Evolutionary conservation across 2,888 invertebrate genomes (phyloP).

Genomic region (Eretmocerus hayati): DNA sequence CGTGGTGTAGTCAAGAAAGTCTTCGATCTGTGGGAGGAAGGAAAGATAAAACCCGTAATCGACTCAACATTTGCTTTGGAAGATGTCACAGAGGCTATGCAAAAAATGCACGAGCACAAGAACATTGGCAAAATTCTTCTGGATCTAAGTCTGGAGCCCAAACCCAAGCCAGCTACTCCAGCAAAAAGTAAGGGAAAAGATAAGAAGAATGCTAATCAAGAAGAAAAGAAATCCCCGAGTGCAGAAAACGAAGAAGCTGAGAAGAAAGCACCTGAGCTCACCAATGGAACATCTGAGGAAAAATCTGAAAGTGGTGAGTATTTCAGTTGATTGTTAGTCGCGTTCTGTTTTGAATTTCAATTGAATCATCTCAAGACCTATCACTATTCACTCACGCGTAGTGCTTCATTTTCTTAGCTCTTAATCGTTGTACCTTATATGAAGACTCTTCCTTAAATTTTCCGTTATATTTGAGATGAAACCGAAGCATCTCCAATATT

Average conservation of each 20-base stretch:
- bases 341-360: neutral
- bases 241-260: conserved; percentile 52
- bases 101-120: conserved; percentile 86
- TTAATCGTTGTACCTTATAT: no score
- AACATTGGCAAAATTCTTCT: conserved; percentile 83
- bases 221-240: conserved; percentile 54
- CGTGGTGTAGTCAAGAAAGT: conserved; percentile 65
- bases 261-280: conserved; percentile 47
- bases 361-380: no score
- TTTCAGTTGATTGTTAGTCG: neutral
- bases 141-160: conserved; percentile 72
- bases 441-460: no score
- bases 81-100: conserved; percentile 85
- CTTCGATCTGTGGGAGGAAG: conserved; percentile 67
- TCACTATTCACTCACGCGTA: no score
- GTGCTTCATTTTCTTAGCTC: no score
- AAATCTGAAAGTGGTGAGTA: conserved; percentile 48
- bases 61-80: conserved; percentile 85
- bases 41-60: conserved; percentile 72
- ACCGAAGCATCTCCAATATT: no score
- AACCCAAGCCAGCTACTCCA: conserved; percentile 72
- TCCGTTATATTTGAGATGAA: no score
- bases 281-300: conserved; percentile 51
- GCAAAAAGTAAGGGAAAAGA: conserved; percentile 71
- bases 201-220: conserved; percentile 65